phyloP scores from a whole-genome alignment of 2,113 vertebrate genomes.

The Lota lota region DNA sequence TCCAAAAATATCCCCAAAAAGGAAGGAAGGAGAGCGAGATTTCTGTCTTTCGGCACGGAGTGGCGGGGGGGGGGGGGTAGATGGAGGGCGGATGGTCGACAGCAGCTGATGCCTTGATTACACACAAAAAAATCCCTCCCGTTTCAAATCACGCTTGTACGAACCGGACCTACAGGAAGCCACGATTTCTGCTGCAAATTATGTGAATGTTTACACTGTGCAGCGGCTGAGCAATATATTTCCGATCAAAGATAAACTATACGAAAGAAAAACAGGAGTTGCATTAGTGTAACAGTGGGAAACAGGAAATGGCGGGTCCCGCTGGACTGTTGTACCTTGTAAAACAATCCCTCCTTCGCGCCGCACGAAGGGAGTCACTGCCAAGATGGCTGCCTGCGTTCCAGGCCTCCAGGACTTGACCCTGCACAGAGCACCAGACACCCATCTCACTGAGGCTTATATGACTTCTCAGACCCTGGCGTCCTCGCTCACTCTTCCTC shows the following conservation, averaged over 20 bases:
- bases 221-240: conserved; percentile 75
- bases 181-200: conserved; percentile 80
- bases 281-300: conserved; percentile 73
- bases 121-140: conserved; percentile 48
- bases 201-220: conserved; percentile 78
- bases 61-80: background rate
- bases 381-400: conserved; percentile 65
- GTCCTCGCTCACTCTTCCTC: too few species aligned
- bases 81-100: conserved; percentile 10
- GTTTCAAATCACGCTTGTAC: conserved; percentile 61
- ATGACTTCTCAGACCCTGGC: conserved; percentile 58
- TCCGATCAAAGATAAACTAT: conserved; percentile 85
- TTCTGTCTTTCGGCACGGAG: conserved; percentile 9
- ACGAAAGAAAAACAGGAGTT: conserved; percentile 62
- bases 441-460: conserved; percentile 47
- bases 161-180: conserved; percentile 84
- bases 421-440: conserved; percentile 52
- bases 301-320: conserved; percentile 85
- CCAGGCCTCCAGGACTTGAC: conserved; percentile 66
- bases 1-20: conserved; percentile 64
- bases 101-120: conserved; percentile 62
- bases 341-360: conserved; percentile 77
- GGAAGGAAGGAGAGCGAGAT: conserved; percentile 1
- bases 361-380: conserved; percentile 59
- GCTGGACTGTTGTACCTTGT: conserved; percentile 79